Conservation (phyloP, 2,113 vertebrate genomes). For the Calypte anna region DNA sequence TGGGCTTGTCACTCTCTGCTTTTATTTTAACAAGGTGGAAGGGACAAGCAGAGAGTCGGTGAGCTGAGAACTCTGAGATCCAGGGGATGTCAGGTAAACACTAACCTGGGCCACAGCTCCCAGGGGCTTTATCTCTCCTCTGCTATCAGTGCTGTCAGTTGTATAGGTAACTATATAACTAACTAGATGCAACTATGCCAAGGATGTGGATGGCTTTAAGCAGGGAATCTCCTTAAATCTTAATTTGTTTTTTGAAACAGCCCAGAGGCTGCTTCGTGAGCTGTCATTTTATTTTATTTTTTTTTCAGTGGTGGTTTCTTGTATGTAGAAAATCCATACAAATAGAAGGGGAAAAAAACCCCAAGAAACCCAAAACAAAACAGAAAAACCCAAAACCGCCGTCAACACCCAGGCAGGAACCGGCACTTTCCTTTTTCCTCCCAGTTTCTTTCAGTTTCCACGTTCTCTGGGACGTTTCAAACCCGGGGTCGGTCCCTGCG, state of each 20-base stretch:
- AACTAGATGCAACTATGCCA: accelerated
- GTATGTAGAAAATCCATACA: neutral
- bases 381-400: no score
- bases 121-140: neutral
- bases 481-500: no score
- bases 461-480: accelerated
- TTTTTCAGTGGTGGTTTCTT: neutral
- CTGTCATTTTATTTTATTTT: neutral
- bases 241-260: neutral
- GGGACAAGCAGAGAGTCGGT: neutral
- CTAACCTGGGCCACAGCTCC: neutral
- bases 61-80: neutral
- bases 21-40: accelerated
- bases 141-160: neutral
- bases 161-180: no score
- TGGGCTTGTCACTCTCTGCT: neutral
- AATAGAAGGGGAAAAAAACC: neutral
- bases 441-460: neutral
- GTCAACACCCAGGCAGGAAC: no score
- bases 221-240: neutral
- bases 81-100: accelerated
- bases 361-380: no score
- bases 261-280: neutral
- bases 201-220: neutral
- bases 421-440: accelerated